Evolutionary conservation across 2,797 vertebrate species (phyloP).

Genomic region (Spheniscus humboldti): DNA sequence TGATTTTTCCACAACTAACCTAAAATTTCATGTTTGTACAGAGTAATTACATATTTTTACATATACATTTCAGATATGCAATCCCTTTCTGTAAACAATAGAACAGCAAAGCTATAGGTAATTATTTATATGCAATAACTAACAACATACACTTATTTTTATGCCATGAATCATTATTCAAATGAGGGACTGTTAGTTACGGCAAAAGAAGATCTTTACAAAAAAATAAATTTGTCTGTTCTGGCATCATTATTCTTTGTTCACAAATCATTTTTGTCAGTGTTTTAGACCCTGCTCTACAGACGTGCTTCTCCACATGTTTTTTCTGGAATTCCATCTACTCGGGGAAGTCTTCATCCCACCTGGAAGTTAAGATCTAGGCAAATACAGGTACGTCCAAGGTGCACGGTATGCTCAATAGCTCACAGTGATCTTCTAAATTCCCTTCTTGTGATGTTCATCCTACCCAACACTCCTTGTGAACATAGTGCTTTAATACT

Average conservation of each 20-base stretch:
- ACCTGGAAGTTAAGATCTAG: neutral
- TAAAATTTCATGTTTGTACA: neutral
- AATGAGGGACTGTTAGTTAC: neutral
- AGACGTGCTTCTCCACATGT: neutral
- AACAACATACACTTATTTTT: neutral
- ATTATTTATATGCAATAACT: neutral
- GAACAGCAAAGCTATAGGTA: neutral
- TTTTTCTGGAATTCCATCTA: neutral
- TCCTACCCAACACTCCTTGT: neutral
- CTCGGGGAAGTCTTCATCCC: neutral
- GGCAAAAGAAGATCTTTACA: neutral
- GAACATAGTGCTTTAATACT: rapidly evolving
- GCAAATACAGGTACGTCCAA: neutral
- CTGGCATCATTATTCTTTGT: neutral
- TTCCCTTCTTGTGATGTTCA: neutral
- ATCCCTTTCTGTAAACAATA: neutral
- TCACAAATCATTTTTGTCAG: neutral
- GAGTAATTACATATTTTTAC: neutral
- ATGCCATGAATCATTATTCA: neutral
- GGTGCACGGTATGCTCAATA: neutral
- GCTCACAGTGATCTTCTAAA: neutral
- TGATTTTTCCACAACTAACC: neutral
- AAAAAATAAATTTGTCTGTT: neutral
- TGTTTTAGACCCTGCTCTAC: neutral
- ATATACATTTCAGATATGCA: neutral